Evolutionary conservation across 1,140 invertebrate species (phyloP), one percentile per base, ranked within the genome.

Genomic region (Heliothis virescens): DNA sequence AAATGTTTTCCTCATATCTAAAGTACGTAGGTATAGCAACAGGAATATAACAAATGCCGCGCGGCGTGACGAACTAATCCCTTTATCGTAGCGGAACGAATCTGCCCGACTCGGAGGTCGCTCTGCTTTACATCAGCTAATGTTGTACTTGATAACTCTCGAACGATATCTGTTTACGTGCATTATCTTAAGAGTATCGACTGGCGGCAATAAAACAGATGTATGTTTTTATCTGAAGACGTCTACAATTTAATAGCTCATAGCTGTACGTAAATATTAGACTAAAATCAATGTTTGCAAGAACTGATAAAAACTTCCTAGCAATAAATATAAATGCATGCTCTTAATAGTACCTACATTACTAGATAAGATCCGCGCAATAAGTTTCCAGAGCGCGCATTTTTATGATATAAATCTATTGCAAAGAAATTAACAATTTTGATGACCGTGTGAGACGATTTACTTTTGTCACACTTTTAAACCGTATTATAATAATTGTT

Each of bases 21-120:
- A 52, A 53, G 72, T 50, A 52, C 57, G 62, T 81, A 81, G 50
- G 63, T 82, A 81, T 82, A 80, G 76, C 75, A 81, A 82, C 76
- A 81, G 60, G 72, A 84, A 81, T 59, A 76, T 74, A 48, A 84
- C 71, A 83, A 83, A 78, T 83, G 79, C 50, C 81, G 81, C 57
- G 78, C 74, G 59, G 82, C 88, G 83, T 86, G 86, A 88, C 85
- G 86, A 81, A 63, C 82, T 90, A 92, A 91, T 92, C 88, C 87
- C 85, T 89, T 92, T 92, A 94, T 94, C 92, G 88, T 84, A 84
- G 85, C 86, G 88, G 83, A 92, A 90, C 90, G 86, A 90, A 89
- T 91, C 84, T 83, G 82, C 82, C 60, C 72, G 82, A 78, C 81
- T 83, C 81, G 73, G 77, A 85, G 82, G 83, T 79, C 84, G 89